phyloP scores from a whole-genome alignment of 2,888 invertebrate genomes.

The Resseliella maxima region DNA sequence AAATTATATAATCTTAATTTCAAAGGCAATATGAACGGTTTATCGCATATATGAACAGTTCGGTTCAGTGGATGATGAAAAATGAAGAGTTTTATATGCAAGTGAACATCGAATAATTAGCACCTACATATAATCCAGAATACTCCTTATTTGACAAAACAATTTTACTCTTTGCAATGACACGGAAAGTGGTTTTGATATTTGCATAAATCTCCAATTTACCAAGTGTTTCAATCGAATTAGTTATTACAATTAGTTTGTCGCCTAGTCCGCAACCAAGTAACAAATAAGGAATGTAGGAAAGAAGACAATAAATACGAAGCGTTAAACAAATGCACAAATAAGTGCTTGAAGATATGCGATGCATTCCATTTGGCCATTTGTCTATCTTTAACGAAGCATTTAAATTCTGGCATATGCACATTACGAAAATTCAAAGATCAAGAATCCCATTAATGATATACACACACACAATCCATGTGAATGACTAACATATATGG shows the following conservation, averaged over 20 bases:
- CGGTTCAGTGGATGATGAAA: no score
- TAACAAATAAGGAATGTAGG: not conserved
- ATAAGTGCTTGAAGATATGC: not conserved
- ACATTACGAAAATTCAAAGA: not conserved
- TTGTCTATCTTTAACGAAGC: slow-evolving; percentile 45
- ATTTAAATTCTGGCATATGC: slow-evolving; percentile 33
- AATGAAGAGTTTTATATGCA: not conserved
- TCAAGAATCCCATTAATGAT: not conserved
- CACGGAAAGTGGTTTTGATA: slow-evolving; percentile 28
- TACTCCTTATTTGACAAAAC: not conserved
- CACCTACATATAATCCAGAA: not conserved
- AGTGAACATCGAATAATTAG: not conserved
- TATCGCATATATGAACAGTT: not conserved
- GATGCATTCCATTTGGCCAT: not conserved
- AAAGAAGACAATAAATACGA: no score
- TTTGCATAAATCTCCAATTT: slow-evolving; percentile 49
- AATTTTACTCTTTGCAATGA: not conserved
- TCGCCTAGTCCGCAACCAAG: not conserved
- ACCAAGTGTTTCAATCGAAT: slow-evolving; percentile 35
- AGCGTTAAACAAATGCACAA: not conserved
- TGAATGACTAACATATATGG: slow-evolving; percentile 30
- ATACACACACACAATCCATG: not conserved
- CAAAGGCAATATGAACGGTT: not conserved
- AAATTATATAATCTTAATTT: no score
- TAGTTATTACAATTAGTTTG: slow-evolving; percentile 11